Evolutionary conservation across 1,140 invertebrate species (phyloP).

Genomic region (Brachionus asplanchnoidis): DNA sequence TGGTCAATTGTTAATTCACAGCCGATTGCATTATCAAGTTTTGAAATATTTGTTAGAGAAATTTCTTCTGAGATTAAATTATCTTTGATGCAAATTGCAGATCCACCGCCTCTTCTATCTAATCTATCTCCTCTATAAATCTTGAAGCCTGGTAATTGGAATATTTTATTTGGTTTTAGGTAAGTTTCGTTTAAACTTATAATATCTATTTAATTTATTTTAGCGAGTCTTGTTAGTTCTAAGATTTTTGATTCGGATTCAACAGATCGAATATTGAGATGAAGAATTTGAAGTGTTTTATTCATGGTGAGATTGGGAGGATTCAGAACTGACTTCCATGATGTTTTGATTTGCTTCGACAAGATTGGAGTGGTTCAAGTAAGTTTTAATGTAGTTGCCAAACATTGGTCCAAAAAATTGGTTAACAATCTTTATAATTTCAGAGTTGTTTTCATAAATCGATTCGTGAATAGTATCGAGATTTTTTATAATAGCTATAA

Average conservation of each 20-base stretch:
- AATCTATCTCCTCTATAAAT: background rate
- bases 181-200: background rate
- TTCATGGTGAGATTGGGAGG: background rate
- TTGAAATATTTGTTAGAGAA: background rate
- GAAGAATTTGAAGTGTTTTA: background rate
- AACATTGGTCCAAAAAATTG: background rate
- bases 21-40: background rate
- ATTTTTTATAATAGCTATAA: too few species aligned
- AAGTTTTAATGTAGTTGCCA: background rate
- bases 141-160: background rate
- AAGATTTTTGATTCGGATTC: background rate
- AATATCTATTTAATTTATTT: background rate
- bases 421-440: background rate
- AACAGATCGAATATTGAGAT: background rate
- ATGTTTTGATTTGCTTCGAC: background rate
- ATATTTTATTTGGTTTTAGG: background rate
- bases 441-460: too few species aligned
- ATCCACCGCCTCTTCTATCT: background rate
- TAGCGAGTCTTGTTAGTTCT: background rate
- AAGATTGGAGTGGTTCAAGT: background rate
- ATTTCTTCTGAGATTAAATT: background rate
- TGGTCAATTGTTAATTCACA: background rate
- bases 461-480: too few species aligned
- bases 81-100: background rate
- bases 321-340: background rate